Evolutionary conservation across 1,140 invertebrate genomes (phyloP), one percentile per base, ranked within the genome.

Genomic region (Copidosoma floridanum): DNA sequence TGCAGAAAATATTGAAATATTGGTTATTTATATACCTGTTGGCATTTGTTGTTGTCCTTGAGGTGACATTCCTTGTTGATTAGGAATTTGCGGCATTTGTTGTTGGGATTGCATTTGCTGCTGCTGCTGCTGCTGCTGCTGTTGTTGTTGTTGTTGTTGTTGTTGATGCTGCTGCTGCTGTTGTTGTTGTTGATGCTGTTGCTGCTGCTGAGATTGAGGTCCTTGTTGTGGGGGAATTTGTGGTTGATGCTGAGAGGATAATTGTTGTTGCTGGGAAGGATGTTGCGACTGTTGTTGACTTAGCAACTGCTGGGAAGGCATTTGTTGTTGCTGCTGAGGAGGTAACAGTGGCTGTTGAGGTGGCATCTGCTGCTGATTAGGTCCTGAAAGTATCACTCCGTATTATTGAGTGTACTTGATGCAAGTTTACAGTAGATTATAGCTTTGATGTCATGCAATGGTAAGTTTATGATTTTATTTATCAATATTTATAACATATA

Each of bases 311-410:
- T n/a, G n/a, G n/a, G n/a, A n/a, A n/a, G n/a, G n/a, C n/a, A n/a
- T n/a, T n/a, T n/a, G n/a, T n/a, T n/a, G n/a, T n/a, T n/a, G n/a
- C n/a, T n/a, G n/a, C n/a, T n/a, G n/a, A n/a, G 51, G 63, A 65
- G 10, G 65, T 62, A 18, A 64, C 41, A 29, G 61, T 48, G 55
- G 64, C 32, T 32, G 64, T 35, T 66, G 70, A 61, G 54, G 46
- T 47, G 41, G 61, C 64, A 8, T 59, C 62, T 16, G 67, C 37
- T 32, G 56, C 16, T 41, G 57, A 14, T 41, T 41, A 16, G 50
- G 57, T 37, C 37, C 37, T 40, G 20, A 35, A 40, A 57, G 50
- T 40, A 23, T 18, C 23, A 24, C 29, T 26, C 2, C 12, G 2
- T 38, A 43, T 20, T 20, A 20, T 20, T 43, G 2, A 2, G 12